phyloP scores from a whole-genome alignment of 2,113 vertebrate species.

The Empidonax alnorum region DNA sequence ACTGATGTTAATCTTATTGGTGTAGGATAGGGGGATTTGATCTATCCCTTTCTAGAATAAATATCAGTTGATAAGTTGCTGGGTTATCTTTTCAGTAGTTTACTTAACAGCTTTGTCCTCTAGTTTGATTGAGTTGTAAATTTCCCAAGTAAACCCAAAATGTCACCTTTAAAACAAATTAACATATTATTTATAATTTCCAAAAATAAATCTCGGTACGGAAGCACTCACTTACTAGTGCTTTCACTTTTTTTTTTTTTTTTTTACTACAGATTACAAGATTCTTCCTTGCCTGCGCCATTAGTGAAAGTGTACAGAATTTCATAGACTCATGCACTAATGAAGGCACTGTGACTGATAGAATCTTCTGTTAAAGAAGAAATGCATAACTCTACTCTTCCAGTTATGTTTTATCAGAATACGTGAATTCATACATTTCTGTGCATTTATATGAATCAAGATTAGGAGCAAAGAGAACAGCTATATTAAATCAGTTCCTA shows the following conservation, averaged over 20 bases:
- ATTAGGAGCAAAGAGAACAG: background rate
- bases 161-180: background rate
- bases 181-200: background rate
- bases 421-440: background rate
- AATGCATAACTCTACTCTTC: background rate
- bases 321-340: background rate
- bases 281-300: background rate
- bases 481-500: background rate
- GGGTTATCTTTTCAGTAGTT: background rate
- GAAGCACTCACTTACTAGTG: background rate
- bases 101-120: background rate
- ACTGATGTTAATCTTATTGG: background rate
- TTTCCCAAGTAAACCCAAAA: background rate
- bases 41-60: background rate
- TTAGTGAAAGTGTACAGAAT: background rate
- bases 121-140: background rate
- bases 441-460: background rate
- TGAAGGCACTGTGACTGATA: background rate
- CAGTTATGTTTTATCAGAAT: background rate
- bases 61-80: background rate
- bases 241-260: background rate
- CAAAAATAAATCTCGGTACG: background rate
- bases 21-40: rapidly evolving
- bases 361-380: background rate
- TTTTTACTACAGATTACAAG: background rate